A percentile compares a stretch with the other conserved stretches of the same genome.
Conservation (phyloP, 2,797 vertebrate species). For the Paedocypris micromegethes region DNA sequence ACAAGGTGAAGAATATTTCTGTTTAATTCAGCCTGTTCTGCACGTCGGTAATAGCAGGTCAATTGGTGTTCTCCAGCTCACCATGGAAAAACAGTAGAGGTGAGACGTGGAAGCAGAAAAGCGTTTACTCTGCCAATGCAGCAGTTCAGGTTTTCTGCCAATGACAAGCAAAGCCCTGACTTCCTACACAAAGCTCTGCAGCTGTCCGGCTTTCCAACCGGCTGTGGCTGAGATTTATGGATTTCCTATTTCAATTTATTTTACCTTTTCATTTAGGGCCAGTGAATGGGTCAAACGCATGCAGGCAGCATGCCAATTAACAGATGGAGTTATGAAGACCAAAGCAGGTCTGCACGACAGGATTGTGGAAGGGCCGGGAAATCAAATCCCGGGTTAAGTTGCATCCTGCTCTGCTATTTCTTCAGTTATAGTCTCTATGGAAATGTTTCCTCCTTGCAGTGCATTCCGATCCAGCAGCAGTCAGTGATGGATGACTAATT, state of each 20-base stretch:
- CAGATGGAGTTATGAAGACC: not conserved
- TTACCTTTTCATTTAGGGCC: conserved; percentile 8
- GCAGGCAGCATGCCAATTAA: not conserved
- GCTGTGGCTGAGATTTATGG: conserved; percentile 23
- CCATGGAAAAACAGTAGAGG: conserved; percentile 36
- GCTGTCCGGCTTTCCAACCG: conserved; percentile 33
- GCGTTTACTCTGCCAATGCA: conserved; percentile 43
- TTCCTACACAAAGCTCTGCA: conserved; percentile 48
- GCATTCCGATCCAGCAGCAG: conserved; percentile 9
- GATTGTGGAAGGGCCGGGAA: not conserved
- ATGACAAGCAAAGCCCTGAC: conserved; percentile 47
- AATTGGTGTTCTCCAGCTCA: conserved; percentile 32
- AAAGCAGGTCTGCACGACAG: too few relatives aligned
- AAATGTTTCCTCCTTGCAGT: conserved; percentile 3
- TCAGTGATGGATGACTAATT: conserved; percentile 33
- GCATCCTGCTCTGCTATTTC: conserved; percentile 1
- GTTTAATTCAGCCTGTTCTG: not conserved
- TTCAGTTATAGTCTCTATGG: conserved; percentile 22
- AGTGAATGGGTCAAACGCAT: not conserved
- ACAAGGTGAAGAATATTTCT: too few relatives aligned
- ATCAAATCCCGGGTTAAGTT: not conserved
- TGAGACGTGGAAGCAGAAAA: conserved; percentile 43
- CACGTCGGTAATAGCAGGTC: conserved; percentile 14
- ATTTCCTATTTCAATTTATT: conserved; percentile 20
- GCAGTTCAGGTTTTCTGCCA: conserved; percentile 54